Evolutionary conservation across 1,140 invertebrate species (phyloP).

Genomic region (Phymastichus coffea): DNA sequence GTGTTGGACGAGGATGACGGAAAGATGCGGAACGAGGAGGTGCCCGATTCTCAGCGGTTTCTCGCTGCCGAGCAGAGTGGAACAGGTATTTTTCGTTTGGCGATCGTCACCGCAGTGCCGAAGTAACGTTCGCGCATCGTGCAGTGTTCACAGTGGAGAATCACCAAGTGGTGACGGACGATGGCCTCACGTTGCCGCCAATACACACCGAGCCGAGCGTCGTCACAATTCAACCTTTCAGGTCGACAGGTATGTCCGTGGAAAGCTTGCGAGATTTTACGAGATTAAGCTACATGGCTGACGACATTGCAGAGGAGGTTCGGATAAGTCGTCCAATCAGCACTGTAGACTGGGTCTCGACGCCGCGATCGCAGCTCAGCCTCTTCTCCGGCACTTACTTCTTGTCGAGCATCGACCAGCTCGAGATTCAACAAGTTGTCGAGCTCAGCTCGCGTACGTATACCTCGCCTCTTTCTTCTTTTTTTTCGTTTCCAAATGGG

Average conservation of each 20-base stretch:
- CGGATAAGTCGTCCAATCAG: slow-evolving; percentile 25
- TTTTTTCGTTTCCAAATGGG: not conserved
- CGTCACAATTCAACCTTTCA: slow-evolving; percentile 34
- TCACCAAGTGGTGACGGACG: no score
- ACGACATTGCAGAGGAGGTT: slow-evolving; percentile 4
- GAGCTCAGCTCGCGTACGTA: slow-evolving; percentile 41
- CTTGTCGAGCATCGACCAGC: slow-evolving; percentile 38
- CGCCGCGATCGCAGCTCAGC: slow-evolving; percentile 33
- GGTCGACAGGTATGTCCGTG: not conserved
- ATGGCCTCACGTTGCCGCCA: slow-evolving; percentile 7
- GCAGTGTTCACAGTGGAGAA: no score
- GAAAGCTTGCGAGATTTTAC: not conserved
- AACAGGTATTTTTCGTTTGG: not conserved
- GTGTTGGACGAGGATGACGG: not conserved
- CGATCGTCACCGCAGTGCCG: not conserved
- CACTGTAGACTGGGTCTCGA: slow-evolving; percentile 38
- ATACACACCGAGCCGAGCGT: slow-evolving; percentile 18
- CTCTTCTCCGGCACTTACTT: slow-evolving; percentile 36
- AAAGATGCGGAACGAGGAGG: not conserved
- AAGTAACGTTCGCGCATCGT: no score
- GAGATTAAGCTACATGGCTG: not conserved
- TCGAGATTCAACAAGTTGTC: slow-evolving; percentile 44
- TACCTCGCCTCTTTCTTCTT: no score
- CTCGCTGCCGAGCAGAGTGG: not conserved
- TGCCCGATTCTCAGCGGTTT: not conserved